A percentile compares a stretch with the other conserved stretches of the same genome.
Conservation (phyloP, 2,113 vertebrate genomes). For the Globicephala melas region DNA sequence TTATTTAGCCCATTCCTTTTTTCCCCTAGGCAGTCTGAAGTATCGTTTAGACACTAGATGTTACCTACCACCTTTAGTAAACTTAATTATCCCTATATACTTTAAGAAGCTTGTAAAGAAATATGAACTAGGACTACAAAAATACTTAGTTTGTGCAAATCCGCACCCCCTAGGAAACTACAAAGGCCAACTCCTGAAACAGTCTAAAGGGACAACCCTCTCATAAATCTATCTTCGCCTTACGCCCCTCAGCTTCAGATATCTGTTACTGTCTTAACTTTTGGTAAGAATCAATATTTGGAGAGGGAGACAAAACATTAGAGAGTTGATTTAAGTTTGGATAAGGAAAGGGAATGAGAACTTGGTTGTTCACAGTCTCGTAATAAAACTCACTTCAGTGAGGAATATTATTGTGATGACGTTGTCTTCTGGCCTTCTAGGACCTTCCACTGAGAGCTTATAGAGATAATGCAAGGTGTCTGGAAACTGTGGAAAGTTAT, state of each 20-base stretch:
- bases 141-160: not conserved
- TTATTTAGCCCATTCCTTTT: not conserved
- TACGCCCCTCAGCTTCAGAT: not conserved
- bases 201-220: not conserved
- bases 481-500: slow-evolving; percentile 67
- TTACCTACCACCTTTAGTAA: not conserved
- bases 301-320: not conserved
- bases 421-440: slow-evolving; percentile 58
- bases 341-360: not conserved
- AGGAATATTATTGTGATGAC: slow-evolving; percentile 58
- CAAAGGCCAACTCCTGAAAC: not conserved
- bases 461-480: slow-evolving; percentile 70
- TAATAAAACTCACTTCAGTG: slow-evolving; percentile 63
- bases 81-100: not conserved
- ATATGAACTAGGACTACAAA: not conserved
- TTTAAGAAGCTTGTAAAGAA: not conserved
- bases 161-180: not conserved
- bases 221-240: no score
- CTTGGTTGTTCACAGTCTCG: not conserved
- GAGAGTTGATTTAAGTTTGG: not conserved
- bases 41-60: not conserved
- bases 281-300: not conserved
- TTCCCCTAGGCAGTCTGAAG: not conserved
- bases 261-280: not conserved
- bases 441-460: slow-evolving; percentile 58